Evolutionary conservation across 92 coral and sea anemone species (phyloP).

Genomic region (Epizoanthus ramosus): DNA sequence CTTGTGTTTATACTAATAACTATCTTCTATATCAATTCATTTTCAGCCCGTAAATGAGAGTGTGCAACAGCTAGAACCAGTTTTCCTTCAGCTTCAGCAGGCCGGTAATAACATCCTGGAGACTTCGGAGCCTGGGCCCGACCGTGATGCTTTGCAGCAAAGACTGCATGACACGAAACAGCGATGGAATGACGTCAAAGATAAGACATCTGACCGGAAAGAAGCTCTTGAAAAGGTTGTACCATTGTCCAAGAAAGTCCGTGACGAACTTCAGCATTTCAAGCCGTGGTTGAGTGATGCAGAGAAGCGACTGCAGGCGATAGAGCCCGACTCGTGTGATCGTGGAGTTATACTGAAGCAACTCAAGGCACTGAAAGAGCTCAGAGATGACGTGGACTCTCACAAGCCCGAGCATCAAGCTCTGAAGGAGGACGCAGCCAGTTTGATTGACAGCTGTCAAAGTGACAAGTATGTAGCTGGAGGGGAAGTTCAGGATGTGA

Average conservation of each 20-base stretch:
- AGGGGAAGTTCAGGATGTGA: slow-evolving; percentile 87
- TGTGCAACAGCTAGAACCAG: slow-evolving; percentile 80
- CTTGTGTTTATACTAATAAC: background rate
- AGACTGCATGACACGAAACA: slow-evolving; percentile 87
- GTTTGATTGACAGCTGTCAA: slow-evolving; percentile 80
- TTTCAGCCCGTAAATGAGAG: slow-evolving; percentile 83
- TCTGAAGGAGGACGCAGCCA: slow-evolving; percentile 73
- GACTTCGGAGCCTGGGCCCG: slow-evolving; percentile 97
- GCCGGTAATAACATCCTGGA: slow-evolving; percentile 82
- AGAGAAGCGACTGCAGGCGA: slow-evolving; percentile 68
- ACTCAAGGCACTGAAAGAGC: slow-evolving; percentile 64
- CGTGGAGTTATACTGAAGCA: slow-evolving; percentile 80
- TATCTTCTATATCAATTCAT: background rate
- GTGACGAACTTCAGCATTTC: slow-evolving; percentile 70
- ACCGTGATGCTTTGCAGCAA: slow-evolving; percentile 84
- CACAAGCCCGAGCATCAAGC: slow-evolving; percentile 76
- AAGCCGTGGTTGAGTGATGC: slow-evolving; percentile 90
- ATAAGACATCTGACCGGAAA: slow-evolving; percentile 79
- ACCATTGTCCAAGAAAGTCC: slow-evolving; percentile 89
- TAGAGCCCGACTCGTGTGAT: slow-evolving; percentile 78
- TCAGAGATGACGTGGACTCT: slow-evolving; percentile 73
- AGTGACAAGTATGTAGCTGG: slow-evolving; percentile 90
- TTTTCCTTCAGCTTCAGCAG: slow-evolving; percentile 83
- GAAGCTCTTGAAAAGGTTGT: slow-evolving; percentile 83
- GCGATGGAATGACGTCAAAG: slow-evolving; percentile 81